Percentiles rank a stretch among this genome's conserved stretches.
Evolutionary conservation across 2,797 vertebrate genomes (phyloP).

Genomic region (Kryptolebias ocellatus): DNA sequence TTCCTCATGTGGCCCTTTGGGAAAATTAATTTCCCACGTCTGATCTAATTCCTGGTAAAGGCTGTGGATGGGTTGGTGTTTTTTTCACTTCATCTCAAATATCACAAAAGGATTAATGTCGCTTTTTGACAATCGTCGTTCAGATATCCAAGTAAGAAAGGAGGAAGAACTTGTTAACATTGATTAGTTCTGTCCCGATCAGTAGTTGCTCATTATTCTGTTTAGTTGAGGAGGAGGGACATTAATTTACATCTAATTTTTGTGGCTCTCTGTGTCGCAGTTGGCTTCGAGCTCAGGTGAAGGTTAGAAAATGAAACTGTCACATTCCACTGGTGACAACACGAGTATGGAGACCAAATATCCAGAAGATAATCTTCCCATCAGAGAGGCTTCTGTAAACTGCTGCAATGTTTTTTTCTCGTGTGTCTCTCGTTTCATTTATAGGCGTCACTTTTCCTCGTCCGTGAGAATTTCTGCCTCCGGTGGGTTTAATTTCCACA

Average conservation of each 20-base stretch:
- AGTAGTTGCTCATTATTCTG: conserved; percentile 11
- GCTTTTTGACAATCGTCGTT: too few relatives aligned
- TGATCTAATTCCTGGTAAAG: too few relatives aligned
- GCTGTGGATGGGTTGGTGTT: too few relatives aligned
- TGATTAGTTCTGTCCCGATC: conserved; percentile 11
- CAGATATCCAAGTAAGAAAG: not conserved
- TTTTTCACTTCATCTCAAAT: too few relatives aligned
- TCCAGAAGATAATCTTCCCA: too few relatives aligned
- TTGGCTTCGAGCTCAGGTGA: conserved; percentile 7
- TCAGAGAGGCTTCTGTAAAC: too few relatives aligned
- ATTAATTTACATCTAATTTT: too few relatives aligned
- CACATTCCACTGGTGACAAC: conserved; percentile 1
- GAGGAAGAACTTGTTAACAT: conserved; percentile 1
- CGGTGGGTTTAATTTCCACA: not conserved
- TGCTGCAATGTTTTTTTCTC: conserved; percentile 21
- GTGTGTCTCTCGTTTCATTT: conserved; percentile 25
- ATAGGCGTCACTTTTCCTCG: conserved; percentile 5
- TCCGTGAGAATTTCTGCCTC: conserved; percentile 14
- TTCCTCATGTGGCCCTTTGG: too few relatives aligned
- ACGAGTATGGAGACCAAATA: conserved; percentile 1
- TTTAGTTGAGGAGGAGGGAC: conserved; percentile 1
- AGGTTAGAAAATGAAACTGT: conserved; percentile 3
- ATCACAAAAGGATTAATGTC: too few relatives aligned
- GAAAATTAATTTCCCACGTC: too few relatives aligned
- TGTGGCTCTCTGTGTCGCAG: conserved; percentile 14